Evolutionary conservation across 2,888 invertebrate species (phyloP), one percentile per base, ranked within the genome.

Genomic region (Dasysyrphus tricinctus): DNA sequence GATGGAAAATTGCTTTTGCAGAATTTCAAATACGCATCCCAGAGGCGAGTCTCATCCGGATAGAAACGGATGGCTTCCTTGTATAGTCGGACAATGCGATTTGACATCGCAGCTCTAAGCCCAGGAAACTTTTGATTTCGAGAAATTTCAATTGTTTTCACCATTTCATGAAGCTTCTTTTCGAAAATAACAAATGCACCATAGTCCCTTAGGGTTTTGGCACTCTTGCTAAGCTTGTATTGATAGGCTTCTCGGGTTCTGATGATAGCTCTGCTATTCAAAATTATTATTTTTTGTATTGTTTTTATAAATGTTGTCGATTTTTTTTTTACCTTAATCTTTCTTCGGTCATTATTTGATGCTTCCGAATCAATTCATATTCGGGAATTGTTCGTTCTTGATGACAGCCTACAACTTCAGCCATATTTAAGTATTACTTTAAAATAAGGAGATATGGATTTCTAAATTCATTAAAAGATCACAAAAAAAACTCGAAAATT

Each of bases 341-440:
- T 69, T 94, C 94, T 77, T 94, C 94, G 9, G 94, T 93, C 90
- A 96, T 96, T 70, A 97, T 93, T 89, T 95, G 94, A 44, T 95
- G 94, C 89, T 95, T 94, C 90, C 95, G 94, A 95, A 97, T 95
- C 90, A 96, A 95, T 91, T 97, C 96, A 90, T 97, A 94, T 91
- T 97, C 97, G 86, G 95, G 95, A 89, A 97, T 94, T 94, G 96
- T 95, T 88, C 95, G 95, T 93, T 97, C 97, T 89, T 96, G 94
- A 91, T 95, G 94, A 91, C 95, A 94, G 90, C 96, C 95, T 2
- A 97, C 96, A 92, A 95, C 94, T 93, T 97, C 97, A 14, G 96
- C 96, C 97, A 97, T 67, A 8, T 47, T 51, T 42, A 19, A n/a
- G 34, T 6, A 49, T 34, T 49, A 16, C 11, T n/a, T 47, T 34